Evolutionary conservation across 2,113 vertebrate species (phyloP).

Genomic region (Eira barbara): DNA sequence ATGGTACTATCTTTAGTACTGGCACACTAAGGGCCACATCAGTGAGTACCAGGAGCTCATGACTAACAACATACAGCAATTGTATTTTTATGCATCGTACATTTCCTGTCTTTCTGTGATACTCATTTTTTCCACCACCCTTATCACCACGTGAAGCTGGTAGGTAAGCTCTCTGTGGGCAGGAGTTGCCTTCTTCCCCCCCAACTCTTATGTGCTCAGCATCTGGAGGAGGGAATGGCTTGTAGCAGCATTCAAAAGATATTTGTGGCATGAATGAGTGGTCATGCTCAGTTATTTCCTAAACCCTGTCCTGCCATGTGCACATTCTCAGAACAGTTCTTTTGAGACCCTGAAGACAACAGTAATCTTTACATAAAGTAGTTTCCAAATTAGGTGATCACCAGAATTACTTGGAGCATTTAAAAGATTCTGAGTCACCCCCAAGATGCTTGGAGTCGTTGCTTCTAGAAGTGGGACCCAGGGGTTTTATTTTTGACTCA

Average conservation of each 20-base stretch:
- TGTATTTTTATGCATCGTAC: rapidly evolving
- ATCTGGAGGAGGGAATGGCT: too few relatives aligned
- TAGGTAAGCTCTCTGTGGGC: neutral
- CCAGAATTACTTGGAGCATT: neutral
- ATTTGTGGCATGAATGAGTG: too few relatives aligned
- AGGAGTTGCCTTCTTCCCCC: neutral
- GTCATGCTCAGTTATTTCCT: neutral
- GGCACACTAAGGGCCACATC: too few relatives aligned
- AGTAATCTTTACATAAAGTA: neutral
- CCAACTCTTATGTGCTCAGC: rapidly evolving
- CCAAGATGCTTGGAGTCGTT: neutral
- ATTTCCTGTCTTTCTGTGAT: neutral
- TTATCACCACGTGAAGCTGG: neutral
- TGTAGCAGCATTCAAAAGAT: neutral
- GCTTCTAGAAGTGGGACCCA: too few relatives aligned
- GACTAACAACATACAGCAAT: neutral
- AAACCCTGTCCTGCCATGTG: rapidly evolving
- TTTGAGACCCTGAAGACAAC: neutral
- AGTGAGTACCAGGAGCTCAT: neutral
- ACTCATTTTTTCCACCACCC: rapidly evolving
- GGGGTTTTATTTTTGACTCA: neutral
- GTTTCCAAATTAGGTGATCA: neutral
- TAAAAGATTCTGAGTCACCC: neutral
- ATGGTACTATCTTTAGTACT: rapidly evolving
- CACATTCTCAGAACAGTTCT: neutral